Evolutionary conservation across 2,797 vertebrate genomes (phyloP), one percentile per base, ranked within the genome.

Genomic region (Phrynocephalus vlangalii): DNA sequence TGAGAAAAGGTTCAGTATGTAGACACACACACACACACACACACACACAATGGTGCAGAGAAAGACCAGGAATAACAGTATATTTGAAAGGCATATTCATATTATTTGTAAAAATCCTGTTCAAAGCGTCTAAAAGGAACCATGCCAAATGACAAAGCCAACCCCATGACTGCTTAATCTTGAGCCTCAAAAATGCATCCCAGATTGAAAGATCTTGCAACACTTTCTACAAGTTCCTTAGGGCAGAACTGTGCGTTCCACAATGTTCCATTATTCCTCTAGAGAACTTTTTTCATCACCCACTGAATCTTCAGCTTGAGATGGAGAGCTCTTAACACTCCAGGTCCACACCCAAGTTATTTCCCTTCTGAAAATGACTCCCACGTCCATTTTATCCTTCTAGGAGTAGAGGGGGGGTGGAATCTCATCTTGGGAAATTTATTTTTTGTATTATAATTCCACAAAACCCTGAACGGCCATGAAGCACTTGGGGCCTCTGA

Each of bases 91-190:
- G 18, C 15, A 66, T 76, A 77, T 84, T 28, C 76, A 56, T 76
- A 66, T 48, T 66, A 8, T 56, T 66, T 66, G 72, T 84, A 67
- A 82, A 82, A 26, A 67, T 15, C n/a, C 20, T 28, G 22, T 82
- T 82, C 28, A 76, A 87, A 82, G 73, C 44, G 33, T 44, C 22
- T 67, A 67, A 75, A 68, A 68, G 24, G 76, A 82, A 68, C 16
- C 50, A 63, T 77, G 15, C 13, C 33, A 56, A 76, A 15, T 5
- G 60, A 15, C 60, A 77, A 52, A 30, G 44, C 22, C 86, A 75
- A 67, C 48, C 60, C 72, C 20, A 44, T 68, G 30, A 82, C 63
- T 20, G 15, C 72, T 82, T 52, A 52, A 52, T 33, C 13, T 6
- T 50, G n/a, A 76, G 63, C 48, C 79, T 87, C 60, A 68, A 20